phyloP scores from a whole-genome alignment of 2,113 vertebrate genomes.

The Pelodiscus sinensis region DNA sequence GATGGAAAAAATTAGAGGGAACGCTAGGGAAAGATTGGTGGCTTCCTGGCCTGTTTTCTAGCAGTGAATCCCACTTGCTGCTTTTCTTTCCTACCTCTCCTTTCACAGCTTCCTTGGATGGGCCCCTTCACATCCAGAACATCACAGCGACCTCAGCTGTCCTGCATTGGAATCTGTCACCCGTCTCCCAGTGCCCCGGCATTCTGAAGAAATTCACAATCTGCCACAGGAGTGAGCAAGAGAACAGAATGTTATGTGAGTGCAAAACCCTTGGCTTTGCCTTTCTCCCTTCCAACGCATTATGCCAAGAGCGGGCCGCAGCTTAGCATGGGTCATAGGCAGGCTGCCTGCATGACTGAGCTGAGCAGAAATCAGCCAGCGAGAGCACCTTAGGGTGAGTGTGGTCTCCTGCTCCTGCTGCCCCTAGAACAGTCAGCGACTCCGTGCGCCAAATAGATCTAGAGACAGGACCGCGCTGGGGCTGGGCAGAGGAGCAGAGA shows the following conservation, averaged over 20 bases:
- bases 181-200: constrained; percentile 49
- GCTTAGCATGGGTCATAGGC: too few species aligned
- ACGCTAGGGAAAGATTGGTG: background rate
- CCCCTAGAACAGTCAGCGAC: background rate
- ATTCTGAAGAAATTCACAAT: constrained; percentile 59
- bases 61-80: background rate
- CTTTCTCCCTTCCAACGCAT: background rate
- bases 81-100: background rate
- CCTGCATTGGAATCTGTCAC: constrained; percentile 54
- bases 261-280: accelerated
- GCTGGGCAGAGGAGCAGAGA: background rate
- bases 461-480: background rate
- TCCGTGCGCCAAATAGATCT: background rate
- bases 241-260: constrained; percentile 17
- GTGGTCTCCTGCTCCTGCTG: background rate
- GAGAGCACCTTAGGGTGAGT: background rate
- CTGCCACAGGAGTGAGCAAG: background rate
- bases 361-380: background rate
- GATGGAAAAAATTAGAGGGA: too few species aligned
- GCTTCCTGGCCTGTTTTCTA: accelerated
- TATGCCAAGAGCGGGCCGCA: too few species aligned
- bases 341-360: background rate
- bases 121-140: background rate
- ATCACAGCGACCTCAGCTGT: accelerated
- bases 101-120: constrained; percentile 10